Base-by-base conservation (phyloP, 2,113 vertebrate species). In the Ochotona princeps region DNA sequence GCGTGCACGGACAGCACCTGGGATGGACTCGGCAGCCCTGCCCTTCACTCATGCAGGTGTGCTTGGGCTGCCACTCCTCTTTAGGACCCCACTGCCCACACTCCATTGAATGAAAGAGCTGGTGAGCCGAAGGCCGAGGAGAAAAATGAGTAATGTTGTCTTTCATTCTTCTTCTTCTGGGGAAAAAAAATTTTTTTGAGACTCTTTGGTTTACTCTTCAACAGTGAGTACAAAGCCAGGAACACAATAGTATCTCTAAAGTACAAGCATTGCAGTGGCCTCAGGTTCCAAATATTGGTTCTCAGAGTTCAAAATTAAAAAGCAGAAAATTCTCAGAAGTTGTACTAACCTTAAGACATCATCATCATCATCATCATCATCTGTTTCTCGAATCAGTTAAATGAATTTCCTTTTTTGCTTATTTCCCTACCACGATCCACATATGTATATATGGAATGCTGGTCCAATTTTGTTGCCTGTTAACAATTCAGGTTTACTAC, bases 311-410 rank as follows among this genome's bases (percentile, higher is more conserved):
- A 82, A 72, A 90, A 83, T 54, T 28, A 60, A 20, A 83, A 60
- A 11, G 3, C 23, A 61, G 17, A 79, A 57, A 83, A 81, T 54
- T 75, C 57, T 83, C 28, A 51, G 87, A 66, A 82, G 87, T 30
- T 83, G 13, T 90, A 49, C 57, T 7, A 10, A 66, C 70, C 51
- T 61, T 18, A 47, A 87, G 66, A 35, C 74, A 30, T 21, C n/a
- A 61, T 1, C 25, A 18, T 44, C 74, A 30, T 21, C n/a, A 61
- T 1, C 25, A 18, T 44, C 38, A 44, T 44, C 35, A 76, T 83
- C n/a, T 47, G 66, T 90, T 88, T 32, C 87, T 84, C 81, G 91
- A 75, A 61, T 9, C 79, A 49, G 81, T 78, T 20, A 72, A 35
- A 8, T 49, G 15, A 79, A 4, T 86, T 82, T 81, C 10, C 83